These are phyloP conservation scores for Cloeon dipterum DNA, from an alignment of 2,888 invertebrate genomes.

Conservation along the genomic window DNA sequence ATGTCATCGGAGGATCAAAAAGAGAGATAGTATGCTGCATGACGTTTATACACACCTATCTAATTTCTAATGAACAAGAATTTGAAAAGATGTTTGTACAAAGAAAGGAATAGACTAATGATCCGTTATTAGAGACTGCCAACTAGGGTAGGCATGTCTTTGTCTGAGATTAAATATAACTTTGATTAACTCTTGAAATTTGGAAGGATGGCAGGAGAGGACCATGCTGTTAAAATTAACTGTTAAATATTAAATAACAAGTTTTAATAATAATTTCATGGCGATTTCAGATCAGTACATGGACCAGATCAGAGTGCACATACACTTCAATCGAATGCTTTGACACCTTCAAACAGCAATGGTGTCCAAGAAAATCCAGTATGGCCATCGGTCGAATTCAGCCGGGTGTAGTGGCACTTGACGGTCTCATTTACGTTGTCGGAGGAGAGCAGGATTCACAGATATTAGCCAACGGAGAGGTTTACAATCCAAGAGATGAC, in stretches of 20 bases:
- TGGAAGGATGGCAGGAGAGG: no score
- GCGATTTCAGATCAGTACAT: conserved; percentile 30
- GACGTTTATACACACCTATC: neutral
- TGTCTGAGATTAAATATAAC: no score
- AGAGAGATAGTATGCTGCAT: conserved; percentile 32
- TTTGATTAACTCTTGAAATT: no score
- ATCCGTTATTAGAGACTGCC: no score
- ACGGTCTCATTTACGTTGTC: conserved; percentile 70
- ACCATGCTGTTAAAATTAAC: no score
- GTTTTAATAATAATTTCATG: no score
- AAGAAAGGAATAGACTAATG: no score
- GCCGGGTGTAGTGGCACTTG: conserved; percentile 64
- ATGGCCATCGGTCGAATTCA: conserved; percentile 49
- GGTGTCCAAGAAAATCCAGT: neutral
- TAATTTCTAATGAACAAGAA: no score
- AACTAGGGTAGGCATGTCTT: no score
- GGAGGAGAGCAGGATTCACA: conserved; percentile 81
- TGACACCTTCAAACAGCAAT: conserved; percentile 35
- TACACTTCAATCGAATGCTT: conserved; percentile 66
- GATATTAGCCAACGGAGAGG: conserved; percentile 71
- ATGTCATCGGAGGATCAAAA: conserved; percentile 73
- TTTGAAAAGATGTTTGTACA: no score
- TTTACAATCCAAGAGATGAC: conserved; percentile 46
- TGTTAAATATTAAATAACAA: no score
- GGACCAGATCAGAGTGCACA: conserved; percentile 58